Evolutionary conservation across 2,888 invertebrate species (phyloP).

Genomic region (Pyrrhia umbra): DNA sequence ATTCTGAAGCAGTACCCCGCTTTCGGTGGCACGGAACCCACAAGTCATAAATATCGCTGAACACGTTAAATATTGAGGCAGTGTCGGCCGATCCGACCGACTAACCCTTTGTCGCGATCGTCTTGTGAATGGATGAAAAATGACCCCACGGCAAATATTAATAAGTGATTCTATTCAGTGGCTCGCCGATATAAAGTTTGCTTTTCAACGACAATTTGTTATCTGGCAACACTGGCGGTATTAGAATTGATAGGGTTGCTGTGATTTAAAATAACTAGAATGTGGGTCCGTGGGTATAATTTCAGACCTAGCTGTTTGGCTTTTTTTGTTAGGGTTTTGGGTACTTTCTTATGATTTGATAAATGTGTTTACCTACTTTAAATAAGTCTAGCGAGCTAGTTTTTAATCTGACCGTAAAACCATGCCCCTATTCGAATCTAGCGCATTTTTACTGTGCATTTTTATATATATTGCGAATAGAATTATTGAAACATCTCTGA

Average conservation of each 20-base stretch:
- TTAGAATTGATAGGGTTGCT: conserved; percentile 48
- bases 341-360: too few relatives aligned
- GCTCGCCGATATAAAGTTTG: conserved; percentile 56
- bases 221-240: conserved; percentile 55
- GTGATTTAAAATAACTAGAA: neutral
- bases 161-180: conserved; percentile 63
- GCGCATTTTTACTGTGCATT: too few relatives aligned
- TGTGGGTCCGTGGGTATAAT: neutral
- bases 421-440: too few relatives aligned
- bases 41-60: conserved; percentile 68
- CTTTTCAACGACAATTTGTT: conserved; percentile 65
- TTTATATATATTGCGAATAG: too few relatives aligned
- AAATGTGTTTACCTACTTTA: too few relatives aligned
- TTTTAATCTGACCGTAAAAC: too few relatives aligned
- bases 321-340: too few relatives aligned
- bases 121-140: conserved; percentile 72
- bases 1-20: conserved; percentile 33
- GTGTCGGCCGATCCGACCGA: conserved; percentile 55
- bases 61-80: conserved; percentile 71
- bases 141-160: conserved; percentile 64
- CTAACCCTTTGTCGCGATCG: conserved; percentile 69
- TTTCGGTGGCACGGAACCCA: conserved; percentile 22
- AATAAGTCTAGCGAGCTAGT: too few relatives aligned
- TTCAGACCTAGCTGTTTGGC: too few relatives aligned
- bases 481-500: too few relatives aligned